Evolutionary conservation across 64 coral and sea anemone species (phyloP).

Genomic region (Montipora capricornis): DNA sequence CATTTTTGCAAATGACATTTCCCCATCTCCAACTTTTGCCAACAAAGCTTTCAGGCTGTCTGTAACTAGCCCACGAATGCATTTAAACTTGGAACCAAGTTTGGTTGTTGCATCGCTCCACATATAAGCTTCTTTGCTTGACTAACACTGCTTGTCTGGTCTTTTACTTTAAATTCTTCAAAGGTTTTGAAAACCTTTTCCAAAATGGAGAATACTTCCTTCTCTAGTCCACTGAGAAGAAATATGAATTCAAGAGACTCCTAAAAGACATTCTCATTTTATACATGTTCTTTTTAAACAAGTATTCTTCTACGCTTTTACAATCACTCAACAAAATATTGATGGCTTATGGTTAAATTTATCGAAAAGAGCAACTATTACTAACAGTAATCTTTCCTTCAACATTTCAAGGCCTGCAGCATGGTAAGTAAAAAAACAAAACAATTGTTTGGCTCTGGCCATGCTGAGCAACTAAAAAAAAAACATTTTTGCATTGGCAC

Average conservation of each 20-base stretch:
- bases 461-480: not conserved
- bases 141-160: not conserved
- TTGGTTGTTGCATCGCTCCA: constrained; percentile 18
- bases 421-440: no score
- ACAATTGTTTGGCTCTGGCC: not conserved
- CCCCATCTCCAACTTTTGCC: not conserved
- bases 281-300: no score
- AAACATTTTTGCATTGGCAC: not conserved
- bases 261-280: not conserved
- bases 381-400: no score
- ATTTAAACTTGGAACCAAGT: constrained; percentile 44
- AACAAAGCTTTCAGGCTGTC: not conserved
- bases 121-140: not conserved
- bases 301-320: no score
- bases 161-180: constrained; percentile 18
- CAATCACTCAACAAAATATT: not conserved
- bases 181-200: not conserved
- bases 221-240: constrained; percentile 13
- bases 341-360: not conserved
- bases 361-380: no score
- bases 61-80: not conserved
- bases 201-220: not conserved
- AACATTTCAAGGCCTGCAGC: no score
- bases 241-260: constrained; percentile 40
- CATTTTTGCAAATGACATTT: constrained; percentile 19